Conservation (phyloP, 2,797 vertebrate genomes). For the Sciurus carolinensis region DNA sequence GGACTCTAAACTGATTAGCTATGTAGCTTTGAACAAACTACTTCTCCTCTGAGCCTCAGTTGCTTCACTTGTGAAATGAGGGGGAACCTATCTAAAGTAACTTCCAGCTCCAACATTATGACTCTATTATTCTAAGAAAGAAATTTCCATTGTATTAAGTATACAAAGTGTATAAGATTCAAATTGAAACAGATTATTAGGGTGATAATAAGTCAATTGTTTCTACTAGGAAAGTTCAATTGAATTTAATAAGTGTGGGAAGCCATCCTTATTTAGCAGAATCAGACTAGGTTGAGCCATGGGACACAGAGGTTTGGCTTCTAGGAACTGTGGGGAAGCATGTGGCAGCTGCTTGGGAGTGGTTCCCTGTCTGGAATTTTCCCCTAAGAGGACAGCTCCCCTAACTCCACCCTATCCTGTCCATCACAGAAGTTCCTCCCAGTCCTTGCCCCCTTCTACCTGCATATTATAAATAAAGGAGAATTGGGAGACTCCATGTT, state of each 20-base stretch:
- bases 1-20: conserved; percentile 57
- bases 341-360: too few relatives aligned
- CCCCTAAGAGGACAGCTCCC: too few relatives aligned
- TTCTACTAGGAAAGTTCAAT: conserved; percentile 64
- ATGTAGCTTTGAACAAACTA: conserved; percentile 38
- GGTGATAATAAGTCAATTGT: conserved; percentile 23
- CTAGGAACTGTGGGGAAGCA: too few relatives aligned
- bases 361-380: too few relatives aligned
- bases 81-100: conserved; percentile 46
- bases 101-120: conserved; percentile 36
- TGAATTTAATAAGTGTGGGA: not conserved
- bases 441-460: too few relatives aligned
- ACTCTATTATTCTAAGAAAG: conserved; percentile 24
- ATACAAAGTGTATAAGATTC: not conserved
- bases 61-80: conserved; percentile 57
- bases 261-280: too few relatives aligned
- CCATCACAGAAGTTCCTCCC: too few relatives aligned
- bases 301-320: too few relatives aligned
- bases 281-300: too few relatives aligned
- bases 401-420: too few relatives aligned
- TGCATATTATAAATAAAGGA: too few relatives aligned
- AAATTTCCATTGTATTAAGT: conserved; percentile 41
- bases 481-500: too few relatives aligned
- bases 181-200: conserved; percentile 58
- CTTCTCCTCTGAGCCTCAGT: conserved; percentile 43